phyloP scores from a whole-genome alignment of 2,888 invertebrate genomes.

The Meta bourneti region DNA sequence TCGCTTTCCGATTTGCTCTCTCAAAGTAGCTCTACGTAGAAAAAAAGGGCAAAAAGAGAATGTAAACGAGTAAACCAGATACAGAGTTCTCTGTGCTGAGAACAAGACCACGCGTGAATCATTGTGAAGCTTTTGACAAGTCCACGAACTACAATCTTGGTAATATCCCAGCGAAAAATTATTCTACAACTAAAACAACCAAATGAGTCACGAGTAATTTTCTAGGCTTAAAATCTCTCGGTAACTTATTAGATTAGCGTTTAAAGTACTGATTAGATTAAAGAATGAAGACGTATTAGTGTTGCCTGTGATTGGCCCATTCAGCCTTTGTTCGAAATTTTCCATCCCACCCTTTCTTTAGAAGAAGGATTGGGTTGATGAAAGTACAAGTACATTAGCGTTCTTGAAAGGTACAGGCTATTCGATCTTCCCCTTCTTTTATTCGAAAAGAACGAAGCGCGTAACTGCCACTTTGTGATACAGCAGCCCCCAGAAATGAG shows the following conservation, averaged over 20 bases:
- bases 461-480: not conserved
- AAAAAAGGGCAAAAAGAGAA: too few relatives aligned
- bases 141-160: too few relatives aligned
- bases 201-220: not conserved
- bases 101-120: too few relatives aligned
- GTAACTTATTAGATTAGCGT: not conserved
- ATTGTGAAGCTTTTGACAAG: too few relatives aligned
- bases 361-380: not conserved
- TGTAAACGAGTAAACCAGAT: too few relatives aligned
- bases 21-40: too few relatives aligned
- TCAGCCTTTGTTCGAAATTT: not conserved
- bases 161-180: too few relatives aligned
- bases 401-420: not conserved
- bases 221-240: not conserved
- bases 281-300: not conserved
- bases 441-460: not conserved
- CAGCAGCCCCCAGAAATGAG: constrained; percentile 13
- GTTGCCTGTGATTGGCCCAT: not conserved
- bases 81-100: too few relatives aligned
- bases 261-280: not conserved
- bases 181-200: not conserved
- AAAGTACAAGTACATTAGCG: not conserved
- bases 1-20: too few relatives aligned
- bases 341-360: not conserved
- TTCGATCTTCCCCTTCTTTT: not conserved